Evolutionary conservation across 2,797 vertebrate genomes (phyloP).

Genomic region (Sarcoramphus papa): DNA sequence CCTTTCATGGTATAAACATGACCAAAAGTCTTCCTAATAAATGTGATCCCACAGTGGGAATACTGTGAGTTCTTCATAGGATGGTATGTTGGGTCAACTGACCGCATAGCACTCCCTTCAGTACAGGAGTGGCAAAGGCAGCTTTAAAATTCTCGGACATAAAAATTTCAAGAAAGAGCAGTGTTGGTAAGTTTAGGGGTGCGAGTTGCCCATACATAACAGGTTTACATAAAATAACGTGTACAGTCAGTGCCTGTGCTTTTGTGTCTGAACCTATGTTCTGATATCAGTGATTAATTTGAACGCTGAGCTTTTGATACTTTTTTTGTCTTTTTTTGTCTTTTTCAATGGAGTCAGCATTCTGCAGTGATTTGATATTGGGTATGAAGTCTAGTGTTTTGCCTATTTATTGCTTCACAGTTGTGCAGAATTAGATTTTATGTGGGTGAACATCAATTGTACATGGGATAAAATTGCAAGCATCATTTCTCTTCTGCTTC

Average conservation of each 20-base stretch:
- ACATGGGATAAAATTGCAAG: not conserved
- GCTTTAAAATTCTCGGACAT: not conserved
- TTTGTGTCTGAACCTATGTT: not conserved
- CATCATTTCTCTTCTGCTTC: not conserved
- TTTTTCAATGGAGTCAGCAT: not conserved
- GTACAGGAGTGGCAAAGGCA: not conserved
- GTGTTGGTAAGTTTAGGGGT: not conserved
- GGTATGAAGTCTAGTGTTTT: not conserved
- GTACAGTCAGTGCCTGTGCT: not conserved
- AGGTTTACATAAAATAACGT: accelerated
- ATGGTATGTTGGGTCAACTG: accelerated
- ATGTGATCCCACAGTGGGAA: not conserved
- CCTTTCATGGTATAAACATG: not conserved
- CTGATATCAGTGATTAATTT: not conserved
- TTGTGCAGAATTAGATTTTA: not conserved
- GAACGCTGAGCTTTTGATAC: not conserved
- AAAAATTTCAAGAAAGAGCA: not conserved
- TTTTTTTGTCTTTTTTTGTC: not conserved
- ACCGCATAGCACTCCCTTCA: accelerated
- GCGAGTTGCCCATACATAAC: not conserved
- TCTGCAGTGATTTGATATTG: not conserved
- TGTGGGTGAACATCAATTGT: not conserved
- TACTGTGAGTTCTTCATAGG: not conserved
- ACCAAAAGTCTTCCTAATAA: not conserved
- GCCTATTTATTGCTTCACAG: not conserved